These are phyloP conservation scores for Leptinotarsa texana DNA, from an alignment of 1,140 invertebrate species.

Conservation along the genomic window DNA sequence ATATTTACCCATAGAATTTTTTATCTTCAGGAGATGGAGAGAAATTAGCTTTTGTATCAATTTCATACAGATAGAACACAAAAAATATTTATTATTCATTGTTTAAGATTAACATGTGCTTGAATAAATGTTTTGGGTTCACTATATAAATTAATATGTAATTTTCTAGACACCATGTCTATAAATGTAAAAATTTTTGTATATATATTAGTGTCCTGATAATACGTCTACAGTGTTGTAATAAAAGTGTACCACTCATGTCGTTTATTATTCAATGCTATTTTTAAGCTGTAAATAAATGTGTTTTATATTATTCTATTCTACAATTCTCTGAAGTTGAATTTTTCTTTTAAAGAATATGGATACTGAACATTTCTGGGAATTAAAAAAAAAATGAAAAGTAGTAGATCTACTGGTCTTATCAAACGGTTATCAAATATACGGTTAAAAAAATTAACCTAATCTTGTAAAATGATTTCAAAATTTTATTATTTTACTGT, in stretches of 20 bases:
- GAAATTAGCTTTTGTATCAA: slow-evolving; percentile 28
- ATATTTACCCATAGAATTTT: too few relatives aligned
- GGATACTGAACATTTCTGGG: too few relatives aligned
- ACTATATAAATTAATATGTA: slow-evolving; percentile 11
- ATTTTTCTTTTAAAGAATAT: too few relatives aligned
- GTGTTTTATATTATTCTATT: too few relatives aligned
- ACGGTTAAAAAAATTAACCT: too few relatives aligned
- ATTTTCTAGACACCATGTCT: slow-evolving; percentile 29
- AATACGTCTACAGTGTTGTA: slow-evolving; percentile 35
- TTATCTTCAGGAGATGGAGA: background rate
- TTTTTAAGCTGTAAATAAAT: background rate
- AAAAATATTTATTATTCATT: slow-evolving; percentile 33
- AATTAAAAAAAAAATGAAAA: too few relatives aligned
- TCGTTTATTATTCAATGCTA: too few relatives aligned
- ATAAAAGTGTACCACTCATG: slow-evolving; percentile 17
- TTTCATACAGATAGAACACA: slow-evolving; percentile 30
- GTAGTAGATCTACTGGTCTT: too few relatives aligned
- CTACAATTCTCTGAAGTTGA: too few relatives aligned
- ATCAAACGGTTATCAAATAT: too few relatives aligned
- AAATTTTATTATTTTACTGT: too few relatives aligned
- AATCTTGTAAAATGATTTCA: too few relatives aligned
- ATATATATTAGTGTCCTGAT: slow-evolving; percentile 36
- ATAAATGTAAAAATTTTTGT: slow-evolving; percentile 36
- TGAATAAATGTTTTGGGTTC: slow-evolving; percentile 30
- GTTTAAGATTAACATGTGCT: slow-evolving; percentile 26